A percentile compares a stretch with the other conserved stretches of the same genome.
Conservation (phyloP, 2,888 invertebrate genomes). For the Drosophila aldrichi region DNA sequence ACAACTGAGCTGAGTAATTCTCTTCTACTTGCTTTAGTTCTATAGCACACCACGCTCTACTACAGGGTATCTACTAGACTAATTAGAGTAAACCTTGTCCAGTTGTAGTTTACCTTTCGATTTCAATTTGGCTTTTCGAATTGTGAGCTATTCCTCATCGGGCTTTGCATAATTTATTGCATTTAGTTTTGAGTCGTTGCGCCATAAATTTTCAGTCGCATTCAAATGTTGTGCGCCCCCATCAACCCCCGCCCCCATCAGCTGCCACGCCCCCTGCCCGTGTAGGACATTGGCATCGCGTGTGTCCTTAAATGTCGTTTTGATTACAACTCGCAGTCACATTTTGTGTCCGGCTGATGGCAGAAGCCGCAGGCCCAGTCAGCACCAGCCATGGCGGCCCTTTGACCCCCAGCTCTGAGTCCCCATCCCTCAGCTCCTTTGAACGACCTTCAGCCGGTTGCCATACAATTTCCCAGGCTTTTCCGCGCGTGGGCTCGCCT, state of each 20-base stretch:
- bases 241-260: background rate
- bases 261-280: background rate
- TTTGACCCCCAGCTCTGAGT: background rate
- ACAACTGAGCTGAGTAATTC: too few relatives aligned
- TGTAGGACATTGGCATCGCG: constrained; percentile 59
- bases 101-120: constrained; percentile 37
- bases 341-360: constrained; percentile 41
- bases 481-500: constrained; percentile 8
- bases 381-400: background rate
- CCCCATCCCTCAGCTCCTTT: constrained; percentile 26
- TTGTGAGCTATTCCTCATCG: constrained; percentile 37
- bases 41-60: background rate
- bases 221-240: constrained; percentile 20
- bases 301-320: constrained; percentile 76
- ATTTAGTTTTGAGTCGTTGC: constrained; percentile 60
- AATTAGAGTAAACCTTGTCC: background rate
- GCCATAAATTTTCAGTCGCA: constrained; percentile 62
- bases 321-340: constrained; percentile 56
- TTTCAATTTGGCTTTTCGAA: constrained; percentile 45
- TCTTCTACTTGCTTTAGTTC: too few relatives aligned
- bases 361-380: constrained; percentile 18
- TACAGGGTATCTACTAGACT: constrained; percentile 5
- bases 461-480: constrained; percentile 8
- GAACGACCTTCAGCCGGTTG: constrained; percentile 15
- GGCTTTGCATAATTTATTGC: constrained; percentile 77